Percentiles rank a stretch among this genome's conserved stretches.
phyloP scores from a whole-genome alignment of 2,113 vertebrate genomes.

The Channa maculata region DNA sequence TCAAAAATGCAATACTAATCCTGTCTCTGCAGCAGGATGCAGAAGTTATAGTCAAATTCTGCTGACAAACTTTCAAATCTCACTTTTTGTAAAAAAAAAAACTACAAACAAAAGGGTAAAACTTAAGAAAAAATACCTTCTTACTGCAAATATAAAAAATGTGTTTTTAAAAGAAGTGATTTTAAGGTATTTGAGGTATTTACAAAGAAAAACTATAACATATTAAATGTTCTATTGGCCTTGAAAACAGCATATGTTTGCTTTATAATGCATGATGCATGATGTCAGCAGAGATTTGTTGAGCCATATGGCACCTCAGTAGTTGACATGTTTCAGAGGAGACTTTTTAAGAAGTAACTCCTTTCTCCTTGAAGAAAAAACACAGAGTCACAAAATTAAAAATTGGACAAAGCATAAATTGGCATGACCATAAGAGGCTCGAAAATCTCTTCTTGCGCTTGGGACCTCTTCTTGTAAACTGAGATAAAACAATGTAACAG shows the following conservation, averaged over 20 bases:
- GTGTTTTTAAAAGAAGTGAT: too few species aligned
- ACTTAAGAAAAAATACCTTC: conserved; percentile 15
- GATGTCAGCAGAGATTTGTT: conserved; percentile 70
- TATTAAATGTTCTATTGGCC: conserved; percentile 39
- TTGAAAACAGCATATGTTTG: conserved; percentile 77
- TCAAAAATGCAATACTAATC: conserved; percentile 78
- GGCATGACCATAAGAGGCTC: conserved; percentile 8
- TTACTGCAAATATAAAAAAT: not conserved
- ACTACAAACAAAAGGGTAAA: conserved; percentile 13
- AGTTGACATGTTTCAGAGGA: conserved; percentile 55
- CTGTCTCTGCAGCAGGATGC: conserved; percentile 61
- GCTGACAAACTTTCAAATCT: conserved; percentile 70
- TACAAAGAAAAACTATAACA: conserved; percentile 51
- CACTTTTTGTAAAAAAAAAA: conserved; percentile 34
- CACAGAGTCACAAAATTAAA: conserved; percentile 20
- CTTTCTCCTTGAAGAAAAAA: conserved; percentile 49
- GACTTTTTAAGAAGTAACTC: conserved; percentile 38
- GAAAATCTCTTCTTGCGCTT: conserved; percentile 22
- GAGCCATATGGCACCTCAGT: conserved; percentile 71
- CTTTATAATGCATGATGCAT: conserved; percentile 78
- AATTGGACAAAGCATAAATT: conserved; percentile 34
- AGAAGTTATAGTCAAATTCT: conserved; percentile 64
- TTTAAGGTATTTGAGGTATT: conserved; percentile 16
- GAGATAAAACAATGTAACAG: conserved; percentile 37
- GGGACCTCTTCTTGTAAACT: conserved; percentile 23